Base-by-base conservation (phyloP, 2,797 vertebrate species). In the Columba guinea region DNA sequence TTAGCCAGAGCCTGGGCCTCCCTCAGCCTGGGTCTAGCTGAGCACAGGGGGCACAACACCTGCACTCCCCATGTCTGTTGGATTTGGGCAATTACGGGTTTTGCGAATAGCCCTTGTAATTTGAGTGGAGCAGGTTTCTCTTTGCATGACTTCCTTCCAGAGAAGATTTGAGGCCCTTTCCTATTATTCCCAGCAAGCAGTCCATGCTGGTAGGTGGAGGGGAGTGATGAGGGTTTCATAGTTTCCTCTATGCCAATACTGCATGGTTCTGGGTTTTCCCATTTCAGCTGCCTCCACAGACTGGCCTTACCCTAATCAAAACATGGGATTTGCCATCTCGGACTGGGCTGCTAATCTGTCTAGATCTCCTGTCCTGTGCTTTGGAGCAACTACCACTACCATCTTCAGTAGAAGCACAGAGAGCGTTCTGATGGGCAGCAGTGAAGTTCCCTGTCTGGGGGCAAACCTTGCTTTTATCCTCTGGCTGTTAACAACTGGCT, bases 31-130 rank as follows among this genome's bases (percentile, higher is more conserved):
- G 24, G 70, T 59, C 30, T 65, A 15, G 19, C 70, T 59, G 35
- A 78, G 73, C 21, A 5, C 41, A 68, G 48, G 15, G 22, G 13
- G 1, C 28, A 10, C 28, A 15, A 10, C 0, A 0, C 9, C 62
- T 75, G 14, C 11, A 2, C 79, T 60, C 23, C 37, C 62, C 63
- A 10, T 24, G 18, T 52, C 59, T 20, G 30, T 35, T 53, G n/a
- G 19, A 37, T 78, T 63, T 35, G 48, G 32, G 30, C 52, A 37
- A 1, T 27, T 46, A 34, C 0, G 19, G 4, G 8, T 86, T 69
- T 60, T 76, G 70, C 41, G 75, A 76, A 32, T 39, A 82, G 35
- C 48, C 67, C n/a, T 74, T 0, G 3, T 13, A 55, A 53, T 60
- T n/a, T 39, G 37, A 41, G n/a, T 5, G 16, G 4, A 7, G 7